These are phyloP conservation scores for Papilio xuthus DNA, from an alignment of 1,140 invertebrate genomes.

Conservation along the genomic window DNA sequence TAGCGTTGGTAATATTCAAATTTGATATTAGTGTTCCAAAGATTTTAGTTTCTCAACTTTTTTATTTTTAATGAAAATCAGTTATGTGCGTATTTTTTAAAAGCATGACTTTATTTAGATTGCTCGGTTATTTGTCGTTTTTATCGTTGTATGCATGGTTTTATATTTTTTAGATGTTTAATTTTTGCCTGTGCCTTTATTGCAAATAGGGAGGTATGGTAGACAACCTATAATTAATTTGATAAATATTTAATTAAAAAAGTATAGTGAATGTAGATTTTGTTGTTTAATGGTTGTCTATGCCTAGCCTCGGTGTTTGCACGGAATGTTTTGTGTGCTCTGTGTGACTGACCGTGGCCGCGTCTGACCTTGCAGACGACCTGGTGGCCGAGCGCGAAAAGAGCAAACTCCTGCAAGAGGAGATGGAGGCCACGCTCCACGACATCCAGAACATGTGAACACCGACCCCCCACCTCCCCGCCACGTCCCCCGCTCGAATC, in stretches of 20 bases:
- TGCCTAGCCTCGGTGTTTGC: neutral
- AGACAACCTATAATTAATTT: neutral
- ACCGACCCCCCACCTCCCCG: conserved; percentile 58
- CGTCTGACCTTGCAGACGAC: conserved; percentile 91
- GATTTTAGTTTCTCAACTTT: conserved; percentile 17
- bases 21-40: neutral
- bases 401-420: conserved; percentile 97
- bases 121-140: conserved; percentile 66
- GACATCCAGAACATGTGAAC: conserved; percentile 99
- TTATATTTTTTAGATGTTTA: conserved; percentile 67
- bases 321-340: conserved; percentile 49
- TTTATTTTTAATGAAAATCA: conserved; percentile 37
- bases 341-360: conserved; percentile 71
- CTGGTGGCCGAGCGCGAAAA: conserved; percentile 96
- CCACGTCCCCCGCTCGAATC: conserved; percentile 18
- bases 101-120: conserved; percentile 74
- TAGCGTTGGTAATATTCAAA: neutral
- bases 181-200: conserved; percentile 60
- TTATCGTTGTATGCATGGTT: conserved; percentile 70
- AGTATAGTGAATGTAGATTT: neutral
- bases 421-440: conserved; percentile 99
- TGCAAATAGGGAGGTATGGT: conserved; percentile 1
- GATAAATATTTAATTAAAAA: no score
- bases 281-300: neutral
- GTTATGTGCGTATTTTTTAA: conserved; percentile 51